Conservation (phyloP, 1,140 invertebrate species). For the Atta texana region DNA sequence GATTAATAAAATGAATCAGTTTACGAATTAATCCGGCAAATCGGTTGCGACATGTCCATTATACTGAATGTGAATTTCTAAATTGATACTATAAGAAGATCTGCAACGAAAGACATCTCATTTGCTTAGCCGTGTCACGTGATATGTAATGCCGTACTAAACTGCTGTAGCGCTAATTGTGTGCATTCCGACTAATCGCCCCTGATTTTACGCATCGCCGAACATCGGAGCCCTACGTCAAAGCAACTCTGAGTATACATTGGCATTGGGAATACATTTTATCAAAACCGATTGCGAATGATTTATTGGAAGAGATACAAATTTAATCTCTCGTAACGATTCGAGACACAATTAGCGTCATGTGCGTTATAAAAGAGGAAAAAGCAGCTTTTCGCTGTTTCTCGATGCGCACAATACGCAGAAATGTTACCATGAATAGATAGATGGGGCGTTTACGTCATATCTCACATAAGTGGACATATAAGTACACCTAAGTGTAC, state of each 20-base stretch:
- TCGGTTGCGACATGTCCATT: neutral
- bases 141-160: conserved; percentile 24
- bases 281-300: conserved; percentile 53
- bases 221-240: conserved; percentile 60
- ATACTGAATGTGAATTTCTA: neutral
- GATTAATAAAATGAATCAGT: neutral
- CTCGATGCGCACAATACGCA: neutral
- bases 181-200: conserved; percentile 74
- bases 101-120: neutral
- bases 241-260: conserved; percentile 68
- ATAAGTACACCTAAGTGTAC: conserved; percentile 68
- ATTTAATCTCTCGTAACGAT: neutral
- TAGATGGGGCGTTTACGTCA: conserved; percentile 44
- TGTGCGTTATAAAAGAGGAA: neutral
- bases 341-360: too few species aligned
- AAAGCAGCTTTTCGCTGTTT: conserved; percentile 7
- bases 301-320: neutral
- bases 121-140: conserved; percentile 29
- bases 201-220: conserved; percentile 72
- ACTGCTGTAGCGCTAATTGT: conserved; percentile 67
- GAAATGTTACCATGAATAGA: conserved; percentile 28
- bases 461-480: conserved; percentile 46
- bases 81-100: conserved; percentile 3
- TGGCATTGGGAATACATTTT: conserved; percentile 61
- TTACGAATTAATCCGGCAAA: neutral